These are phyloP conservation scores for Cyclophora punctaria DNA, from an alignment of 2,888 invertebrate species.

Conservation along the genomic window DNA sequence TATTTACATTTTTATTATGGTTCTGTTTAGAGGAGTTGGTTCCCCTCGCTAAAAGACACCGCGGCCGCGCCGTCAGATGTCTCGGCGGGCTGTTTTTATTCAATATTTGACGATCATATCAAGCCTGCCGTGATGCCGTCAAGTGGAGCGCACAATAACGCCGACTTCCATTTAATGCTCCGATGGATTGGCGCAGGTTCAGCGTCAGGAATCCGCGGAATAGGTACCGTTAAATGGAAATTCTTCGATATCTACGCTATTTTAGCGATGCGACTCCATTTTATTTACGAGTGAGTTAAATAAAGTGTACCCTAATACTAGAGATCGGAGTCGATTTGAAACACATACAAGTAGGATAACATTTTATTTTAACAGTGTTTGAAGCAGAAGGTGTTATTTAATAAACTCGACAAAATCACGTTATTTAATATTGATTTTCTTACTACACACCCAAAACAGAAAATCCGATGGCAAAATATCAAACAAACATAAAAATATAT, in stretches of 20 bases:
- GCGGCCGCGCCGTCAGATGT: constrained; percentile 4
- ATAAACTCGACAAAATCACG: too few species aligned
- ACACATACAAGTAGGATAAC: too few species aligned
- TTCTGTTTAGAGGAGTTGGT: not conserved
- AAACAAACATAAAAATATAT: too few species aligned
- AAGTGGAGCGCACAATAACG: constrained; percentile 52
- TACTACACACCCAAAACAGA: too few species aligned
- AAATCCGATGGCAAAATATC: too few species aligned
- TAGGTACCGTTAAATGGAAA: constrained; percentile 38
- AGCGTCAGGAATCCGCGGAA: constrained; percentile 35
- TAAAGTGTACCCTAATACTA: too few species aligned
- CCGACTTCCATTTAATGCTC: constrained; percentile 54
- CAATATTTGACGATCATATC: constrained; percentile 51
- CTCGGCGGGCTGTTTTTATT: constrained; percentile 21
- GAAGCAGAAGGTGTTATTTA: too few species aligned
- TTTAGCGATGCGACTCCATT: constrained; percentile 7
- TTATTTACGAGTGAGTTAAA: too few species aligned
- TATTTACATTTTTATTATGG: constrained; percentile 8
- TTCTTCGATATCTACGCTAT: constrained; percentile 27
- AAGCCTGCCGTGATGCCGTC: constrained; percentile 31
- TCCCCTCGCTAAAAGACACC: constrained; percentile 2
- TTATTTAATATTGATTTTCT: too few species aligned
- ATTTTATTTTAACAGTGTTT: too few species aligned
- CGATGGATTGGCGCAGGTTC: constrained; percentile 40
- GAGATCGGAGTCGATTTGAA: too few species aligned